These are phyloP conservation scores for Synanthedon tipuliformis DNA, from an alignment of 2,888 invertebrate genomes.

Conservation along the genomic window DNA sequence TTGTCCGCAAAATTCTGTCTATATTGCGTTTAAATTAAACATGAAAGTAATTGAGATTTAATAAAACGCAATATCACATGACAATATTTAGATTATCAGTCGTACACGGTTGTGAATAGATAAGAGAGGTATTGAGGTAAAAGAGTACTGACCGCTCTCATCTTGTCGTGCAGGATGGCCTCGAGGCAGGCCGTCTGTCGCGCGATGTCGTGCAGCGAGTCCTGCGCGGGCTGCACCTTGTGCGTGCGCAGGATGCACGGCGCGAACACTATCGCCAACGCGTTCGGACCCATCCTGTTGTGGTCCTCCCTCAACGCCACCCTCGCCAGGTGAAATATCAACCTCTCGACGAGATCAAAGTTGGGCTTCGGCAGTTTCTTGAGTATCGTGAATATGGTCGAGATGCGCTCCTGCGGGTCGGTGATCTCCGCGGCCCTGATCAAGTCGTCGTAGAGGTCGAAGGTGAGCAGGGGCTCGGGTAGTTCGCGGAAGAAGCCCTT, in stretches of 20 bases:
- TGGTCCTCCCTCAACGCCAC: conserved; percentile 88
- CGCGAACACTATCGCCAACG: conserved; percentile 93
- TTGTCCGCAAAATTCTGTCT: too few species aligned
- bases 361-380: conserved; percentile 91
- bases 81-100: too few species aligned
- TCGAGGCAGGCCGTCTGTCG: conserved; percentile 92
- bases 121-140: neutral
- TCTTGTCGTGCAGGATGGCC: conserved; percentile 88
- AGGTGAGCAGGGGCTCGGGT: conserved; percentile 92
- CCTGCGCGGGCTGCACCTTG: conserved; percentile 89
- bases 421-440: conserved; percentile 88
- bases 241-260: conserved; percentile 93
- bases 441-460: conserved; percentile 95
- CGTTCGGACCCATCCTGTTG: conserved; percentile 91
- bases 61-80: too few species aligned
- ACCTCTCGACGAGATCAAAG: conserved; percentile 89
- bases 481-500: conserved; percentile 92
- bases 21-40: too few species aligned
- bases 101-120: neutral
- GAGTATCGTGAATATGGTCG: conserved; percentile 86
- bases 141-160: conserved; percentile 54
- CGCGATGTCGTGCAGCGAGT: conserved; percentile 89
- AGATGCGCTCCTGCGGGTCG: conserved; percentile 83
- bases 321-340: conserved; percentile 92
- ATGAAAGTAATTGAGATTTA: too few species aligned